Evolutionary conservation across 2,888 invertebrate genomes (phyloP).

Genomic region (Nemoura dubitans): DNA sequence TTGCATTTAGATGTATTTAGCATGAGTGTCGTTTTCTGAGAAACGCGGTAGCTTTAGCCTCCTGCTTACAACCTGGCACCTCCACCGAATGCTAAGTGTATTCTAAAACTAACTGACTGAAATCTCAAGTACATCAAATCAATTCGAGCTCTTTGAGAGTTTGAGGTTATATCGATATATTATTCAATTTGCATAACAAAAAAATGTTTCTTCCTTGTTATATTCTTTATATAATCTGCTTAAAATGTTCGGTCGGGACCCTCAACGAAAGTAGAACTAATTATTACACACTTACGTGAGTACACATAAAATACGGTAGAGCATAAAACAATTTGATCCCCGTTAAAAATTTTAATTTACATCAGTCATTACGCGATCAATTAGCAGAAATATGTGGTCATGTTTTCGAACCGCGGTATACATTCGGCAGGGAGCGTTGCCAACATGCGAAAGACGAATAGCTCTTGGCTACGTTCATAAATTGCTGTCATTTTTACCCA

Average conservation of each 20-base stretch:
- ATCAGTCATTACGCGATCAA: background rate
- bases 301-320: background rate
- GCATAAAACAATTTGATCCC: background rate
- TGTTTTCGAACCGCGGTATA: background rate
- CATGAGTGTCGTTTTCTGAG: too few species aligned
- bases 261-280: too few species aligned
- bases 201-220: too few species aligned
- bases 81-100: background rate
- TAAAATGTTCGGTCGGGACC: too few species aligned
- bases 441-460: conserved; percentile 12
- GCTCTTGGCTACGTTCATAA: conserved; percentile 32
- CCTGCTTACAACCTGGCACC: background rate
- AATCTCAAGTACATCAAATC: too few species aligned
- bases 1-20: too few species aligned
- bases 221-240: too few species aligned
- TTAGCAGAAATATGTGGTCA: background rate
- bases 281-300: background rate
- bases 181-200: too few species aligned
- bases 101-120: too few species aligned
- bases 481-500: conserved; percentile 38
- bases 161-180: too few species aligned
- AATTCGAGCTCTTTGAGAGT: too few species aligned
- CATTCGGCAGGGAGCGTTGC: background rate
- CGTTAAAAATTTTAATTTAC: background rate
- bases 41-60: background rate